Conservation (phyloP, 2,797 vertebrate genomes). For the Semotilus atromaculatus region DNA sequence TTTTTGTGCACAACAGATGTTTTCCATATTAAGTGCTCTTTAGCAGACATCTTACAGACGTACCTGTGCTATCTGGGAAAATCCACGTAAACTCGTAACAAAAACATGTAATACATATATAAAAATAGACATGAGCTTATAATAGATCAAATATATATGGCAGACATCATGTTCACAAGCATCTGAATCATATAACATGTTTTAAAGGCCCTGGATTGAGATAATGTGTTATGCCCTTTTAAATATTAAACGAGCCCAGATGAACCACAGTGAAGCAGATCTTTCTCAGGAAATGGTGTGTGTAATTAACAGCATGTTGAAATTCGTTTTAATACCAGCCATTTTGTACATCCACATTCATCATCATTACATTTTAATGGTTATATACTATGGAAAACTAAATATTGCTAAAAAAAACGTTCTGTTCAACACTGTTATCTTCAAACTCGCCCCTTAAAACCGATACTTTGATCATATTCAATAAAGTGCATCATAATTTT, state of each 20-base stretch:
- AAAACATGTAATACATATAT: neutral
- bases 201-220: neutral
- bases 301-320: neutral
- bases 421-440: too few species aligned
- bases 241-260: neutral
- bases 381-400: neutral
- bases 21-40: neutral
- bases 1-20: neutral
- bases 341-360: neutral
- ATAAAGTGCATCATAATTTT: neutral
- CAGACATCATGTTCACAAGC: neutral
- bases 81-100: neutral
- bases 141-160: neutral
- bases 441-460: neutral
- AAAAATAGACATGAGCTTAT: neutral
- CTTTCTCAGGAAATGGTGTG: neutral
- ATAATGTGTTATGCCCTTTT: neutral
- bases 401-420: neutral
- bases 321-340: neutral
- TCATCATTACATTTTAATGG: neutral
- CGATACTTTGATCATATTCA: neutral
- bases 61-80: neutral
- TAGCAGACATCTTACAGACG: neutral
- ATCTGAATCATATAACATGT: neutral
- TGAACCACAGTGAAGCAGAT: neutral